A percentile compares a stretch with the other conserved stretches of the same genome.
These are phyloP conservation scores for Epistrophe grossulariae DNA, from an alignment of 2,888 invertebrate species.

Conservation along the genomic window DNA sequence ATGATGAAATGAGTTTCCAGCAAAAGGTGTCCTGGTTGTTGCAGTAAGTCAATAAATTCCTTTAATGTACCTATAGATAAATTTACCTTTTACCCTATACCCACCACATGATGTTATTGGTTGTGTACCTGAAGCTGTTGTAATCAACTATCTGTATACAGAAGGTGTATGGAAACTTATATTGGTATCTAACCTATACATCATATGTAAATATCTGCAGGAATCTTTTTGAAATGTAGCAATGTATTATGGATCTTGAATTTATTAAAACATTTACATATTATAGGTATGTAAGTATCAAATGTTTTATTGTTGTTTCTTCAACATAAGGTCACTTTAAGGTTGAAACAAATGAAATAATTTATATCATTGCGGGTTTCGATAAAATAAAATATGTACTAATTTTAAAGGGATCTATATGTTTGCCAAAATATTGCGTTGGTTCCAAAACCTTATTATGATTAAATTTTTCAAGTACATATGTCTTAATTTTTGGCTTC, in stretches of 20 bases:
- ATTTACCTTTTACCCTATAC: constrained; percentile 5
- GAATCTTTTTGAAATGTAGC: constrained; percentile 7
- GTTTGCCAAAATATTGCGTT: too few species aligned
- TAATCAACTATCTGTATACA: constrained; percentile 25
- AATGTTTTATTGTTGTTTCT: constrained; percentile 5
- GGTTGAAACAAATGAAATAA: not conserved
- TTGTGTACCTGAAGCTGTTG: constrained; percentile 22
- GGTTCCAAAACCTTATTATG: too few species aligned
- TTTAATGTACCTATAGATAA: constrained; percentile 1
- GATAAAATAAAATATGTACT: not conserved
- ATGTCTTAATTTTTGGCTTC: too few species aligned
- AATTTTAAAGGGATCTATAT: too few species aligned
- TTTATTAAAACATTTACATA: constrained; percentile 31
- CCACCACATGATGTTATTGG: constrained; percentile 8
- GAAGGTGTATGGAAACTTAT: constrained; percentile 23
- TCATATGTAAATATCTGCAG: not conserved
- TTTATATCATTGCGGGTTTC: not conserved
- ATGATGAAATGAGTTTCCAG: constrained; percentile 46
- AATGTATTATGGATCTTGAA: constrained; percentile 22
- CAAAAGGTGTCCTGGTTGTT: constrained; percentile 22
- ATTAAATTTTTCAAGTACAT: too few species aligned
- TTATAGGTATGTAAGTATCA: too few species aligned
- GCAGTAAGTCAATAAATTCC: constrained; percentile 48
- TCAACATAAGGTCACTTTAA: constrained; percentile 1
- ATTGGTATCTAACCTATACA: not conserved